phyloP scores from a whole-genome alignment of 2,797 vertebrate genomes.

The Chromobotia macracanthus region DNA sequence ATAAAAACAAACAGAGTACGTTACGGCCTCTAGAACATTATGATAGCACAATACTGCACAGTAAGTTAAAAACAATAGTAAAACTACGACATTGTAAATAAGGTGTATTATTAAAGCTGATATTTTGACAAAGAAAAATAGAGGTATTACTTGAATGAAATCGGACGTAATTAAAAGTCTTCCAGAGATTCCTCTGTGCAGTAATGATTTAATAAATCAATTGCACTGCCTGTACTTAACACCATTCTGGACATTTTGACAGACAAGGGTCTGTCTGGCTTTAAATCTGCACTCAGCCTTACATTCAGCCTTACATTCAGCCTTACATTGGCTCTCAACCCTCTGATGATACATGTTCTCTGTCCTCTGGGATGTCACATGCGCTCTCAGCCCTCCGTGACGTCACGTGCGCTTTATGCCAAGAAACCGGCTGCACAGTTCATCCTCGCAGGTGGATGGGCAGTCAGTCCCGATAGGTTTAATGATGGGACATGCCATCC shows the following conservation, averaged over 20 bases:
- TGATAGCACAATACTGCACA: too few relatives aligned
- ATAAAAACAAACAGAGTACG: too few relatives aligned
- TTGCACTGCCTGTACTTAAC: conserved; percentile 41
- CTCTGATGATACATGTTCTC: conserved; percentile 19
- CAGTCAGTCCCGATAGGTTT: conserved; percentile 48
- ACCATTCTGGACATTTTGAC: conserved; percentile 6
- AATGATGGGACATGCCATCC: conserved; percentile 12
- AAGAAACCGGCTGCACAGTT: conserved; percentile 16
- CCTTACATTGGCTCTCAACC: background rate
- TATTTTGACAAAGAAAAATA: too few relatives aligned
- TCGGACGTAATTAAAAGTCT: conserved; percentile 71
- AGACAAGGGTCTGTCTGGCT: conserved; percentile 15
- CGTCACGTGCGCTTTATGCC: conserved; percentile 17
- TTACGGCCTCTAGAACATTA: too few relatives aligned
- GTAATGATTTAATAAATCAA: conserved; percentile 66
- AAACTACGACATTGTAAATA: too few relatives aligned
- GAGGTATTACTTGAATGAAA: background rate
- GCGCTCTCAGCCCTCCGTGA: background rate
- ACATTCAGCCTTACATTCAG: too few relatives aligned
- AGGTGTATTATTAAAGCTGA: too few relatives aligned
- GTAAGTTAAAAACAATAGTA: too few relatives aligned
- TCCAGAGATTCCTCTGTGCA: conserved; percentile 57
- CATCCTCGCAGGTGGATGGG: conserved; percentile 47
- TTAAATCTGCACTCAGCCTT: background rate
- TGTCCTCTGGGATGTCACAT: conserved; percentile 4